Base-by-base conservation (phyloP, 2,888 invertebrate species). In the Rhagonycha lutea region DNA sequence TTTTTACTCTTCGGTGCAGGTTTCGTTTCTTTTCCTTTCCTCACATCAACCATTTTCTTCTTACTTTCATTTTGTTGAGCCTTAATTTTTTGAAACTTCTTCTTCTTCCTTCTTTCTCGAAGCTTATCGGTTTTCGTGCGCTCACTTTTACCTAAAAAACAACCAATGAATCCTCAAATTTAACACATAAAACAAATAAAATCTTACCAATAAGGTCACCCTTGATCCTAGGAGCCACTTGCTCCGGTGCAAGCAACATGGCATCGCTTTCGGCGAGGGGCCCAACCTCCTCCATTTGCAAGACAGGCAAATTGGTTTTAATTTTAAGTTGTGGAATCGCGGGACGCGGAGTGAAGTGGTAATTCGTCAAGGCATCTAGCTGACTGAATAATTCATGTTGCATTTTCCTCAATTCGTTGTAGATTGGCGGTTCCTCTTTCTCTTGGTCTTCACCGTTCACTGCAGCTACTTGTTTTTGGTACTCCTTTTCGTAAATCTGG, bases 231-330 rank as follows among this genome's bases (percentile, higher is more conserved):
- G 82, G 91, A 87, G 92, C 92, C 1, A 98, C 90, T 91, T 99
- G 98, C 88, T 98, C 96, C 0, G 99, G 98, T 14, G 98, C 98
- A 79, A 98, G 89, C 60, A 97, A 87, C 1, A 94, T 90, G 4
- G 95, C 95, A 87, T 97, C 95, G 84, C 94, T 96, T 0, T 94
- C 91, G n/a, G 94, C 93, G 7, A 96, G 90, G 0, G 98, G 98
- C 0, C 97, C 97, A 8, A 98, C 97, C 88, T 99, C 99, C 88
- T 99, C 99, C 92, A 98, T 95, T 29, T 90, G 92, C 69, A 99
- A 92, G 0, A 98, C 96, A 1, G 98, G 96, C 78, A 96, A 90
- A 86, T 99, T 98, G 76, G 93, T 95, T 5, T 99, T 91, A 76
- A 99, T 94, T 88, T 95, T 96, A 2, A 98, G 89, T 83, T 99